A percentile compares a stretch with the other conserved stretches of the same genome.
phyloP scores from a whole-genome alignment of 2,113 vertebrate species.

The Menura novaehollandiae region DNA sequence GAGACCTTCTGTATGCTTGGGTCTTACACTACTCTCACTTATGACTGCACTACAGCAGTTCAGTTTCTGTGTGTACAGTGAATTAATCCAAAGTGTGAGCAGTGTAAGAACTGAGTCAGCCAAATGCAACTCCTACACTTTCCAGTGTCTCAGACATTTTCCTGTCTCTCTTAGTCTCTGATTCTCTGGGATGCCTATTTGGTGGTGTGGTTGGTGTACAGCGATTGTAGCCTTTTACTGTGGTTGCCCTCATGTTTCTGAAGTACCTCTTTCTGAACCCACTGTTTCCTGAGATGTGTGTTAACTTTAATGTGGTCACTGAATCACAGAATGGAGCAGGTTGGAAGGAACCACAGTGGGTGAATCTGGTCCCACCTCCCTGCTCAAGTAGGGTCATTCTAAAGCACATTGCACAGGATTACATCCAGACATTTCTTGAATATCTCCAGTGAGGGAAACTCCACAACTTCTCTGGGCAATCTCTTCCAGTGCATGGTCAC shows the following conservation, averaged over 20 bases:
- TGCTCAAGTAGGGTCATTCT: neutral
- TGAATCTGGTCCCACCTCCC: neutral
- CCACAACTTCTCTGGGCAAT: neutral
- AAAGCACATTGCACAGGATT: neutral
- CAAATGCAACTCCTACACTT: neutral
- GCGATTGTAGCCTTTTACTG: neutral
- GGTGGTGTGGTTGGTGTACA: too few species aligned
- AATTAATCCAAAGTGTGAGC: neutral
- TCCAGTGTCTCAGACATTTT: neutral
- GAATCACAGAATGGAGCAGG: neutral
- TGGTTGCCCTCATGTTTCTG: neutral
- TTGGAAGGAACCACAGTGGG: neutral
- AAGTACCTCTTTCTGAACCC: neutral
- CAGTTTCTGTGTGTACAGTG: neutral
- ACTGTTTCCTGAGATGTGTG: neutral
- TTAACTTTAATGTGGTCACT: neutral
- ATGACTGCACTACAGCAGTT: neutral
- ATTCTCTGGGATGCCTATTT: neutral
- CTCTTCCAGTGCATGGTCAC: neutral
- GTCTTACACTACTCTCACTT: neutral
- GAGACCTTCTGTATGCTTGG: neutral
- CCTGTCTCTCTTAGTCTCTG: neutral
- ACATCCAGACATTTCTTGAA: neutral
- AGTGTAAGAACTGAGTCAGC: neutral
- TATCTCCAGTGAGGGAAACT: neutral